Evolutionary conservation across 2,113 vertebrate genomes (phyloP).

Genomic region (Caretta caretta): DNA sequence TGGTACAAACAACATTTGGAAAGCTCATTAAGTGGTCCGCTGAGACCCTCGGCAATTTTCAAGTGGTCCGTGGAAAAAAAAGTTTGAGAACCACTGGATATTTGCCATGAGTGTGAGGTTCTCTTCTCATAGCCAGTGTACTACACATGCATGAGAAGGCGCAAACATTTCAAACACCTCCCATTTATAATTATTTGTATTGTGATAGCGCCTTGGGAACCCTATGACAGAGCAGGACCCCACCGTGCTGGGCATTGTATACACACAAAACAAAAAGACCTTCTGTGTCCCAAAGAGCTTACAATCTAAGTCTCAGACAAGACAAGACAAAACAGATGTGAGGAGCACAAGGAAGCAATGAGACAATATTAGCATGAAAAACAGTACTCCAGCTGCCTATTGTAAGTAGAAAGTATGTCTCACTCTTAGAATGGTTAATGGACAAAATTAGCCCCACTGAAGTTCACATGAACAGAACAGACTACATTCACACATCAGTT

Average conservation of each 20-base stretch:
- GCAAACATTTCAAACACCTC: neutral
- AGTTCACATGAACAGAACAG: neutral
- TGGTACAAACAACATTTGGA: too few species aligned
- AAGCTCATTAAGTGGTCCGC: too few species aligned
- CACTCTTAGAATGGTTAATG: neutral
- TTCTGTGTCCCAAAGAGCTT: neutral
- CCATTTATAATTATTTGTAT: neutral
- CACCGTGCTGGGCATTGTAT: neutral
- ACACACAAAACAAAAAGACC: neutral
- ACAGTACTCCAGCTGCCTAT: neutral
- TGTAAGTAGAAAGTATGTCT: neutral
- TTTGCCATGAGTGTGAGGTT: rapidly evolving
- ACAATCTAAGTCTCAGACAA: neutral
- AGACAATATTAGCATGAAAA: neutral
- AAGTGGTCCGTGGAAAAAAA: too few species aligned
- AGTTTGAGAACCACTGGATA: neutral
- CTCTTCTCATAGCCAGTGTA: neutral
- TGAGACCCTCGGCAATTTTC: too few species aligned
- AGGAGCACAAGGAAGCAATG: neutral
- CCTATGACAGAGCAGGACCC: neutral
- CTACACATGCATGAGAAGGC: rapidly evolving
- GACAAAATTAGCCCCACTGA: neutral
- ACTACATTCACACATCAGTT: neutral
- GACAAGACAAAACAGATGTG: neutral
- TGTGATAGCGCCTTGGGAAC: neutral